Evolutionary conservation across 2,797 vertebrate genomes (phyloP).

Genomic region (Babyrousa celebensis): DNA sequence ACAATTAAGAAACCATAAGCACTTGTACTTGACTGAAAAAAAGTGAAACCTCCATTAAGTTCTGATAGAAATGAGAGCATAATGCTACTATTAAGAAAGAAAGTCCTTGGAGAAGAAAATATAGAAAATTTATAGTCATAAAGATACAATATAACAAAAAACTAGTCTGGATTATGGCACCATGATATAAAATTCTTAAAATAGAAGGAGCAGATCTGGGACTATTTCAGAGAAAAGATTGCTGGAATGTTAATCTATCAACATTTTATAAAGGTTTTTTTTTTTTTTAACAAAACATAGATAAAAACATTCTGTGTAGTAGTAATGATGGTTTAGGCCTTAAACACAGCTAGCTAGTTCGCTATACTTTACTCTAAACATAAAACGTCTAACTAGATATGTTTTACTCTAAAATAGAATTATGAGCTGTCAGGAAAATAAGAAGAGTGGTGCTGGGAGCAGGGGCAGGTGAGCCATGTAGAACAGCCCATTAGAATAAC

Average conservation of each 20-base stretch:
- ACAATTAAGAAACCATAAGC: background rate
- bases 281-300: background rate
- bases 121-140: background rate
- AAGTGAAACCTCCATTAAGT: background rate
- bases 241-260: background rate
- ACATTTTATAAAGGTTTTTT: background rate
- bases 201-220: background rate
- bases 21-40: background rate
- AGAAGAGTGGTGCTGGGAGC: background rate
- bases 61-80: background rate
- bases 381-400: background rate
- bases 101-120: background rate
- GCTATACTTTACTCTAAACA: background rate
- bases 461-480: background rate
- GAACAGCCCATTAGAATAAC: background rate
- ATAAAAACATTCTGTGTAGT: background rate
- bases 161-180: background rate
- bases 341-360: background rate
- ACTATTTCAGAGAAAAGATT: background rate
- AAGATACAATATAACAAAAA: background rate
- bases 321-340: background rate
- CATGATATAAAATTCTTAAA: background rate
- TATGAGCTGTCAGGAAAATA: background rate
- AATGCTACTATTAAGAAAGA: background rate
- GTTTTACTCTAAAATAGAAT: constrained; percentile 24